Evolutionary conservation across 2,888 invertebrate genomes (phyloP), one percentile per base, ranked within the genome.

Genomic region (Theretra japonica): DNA sequence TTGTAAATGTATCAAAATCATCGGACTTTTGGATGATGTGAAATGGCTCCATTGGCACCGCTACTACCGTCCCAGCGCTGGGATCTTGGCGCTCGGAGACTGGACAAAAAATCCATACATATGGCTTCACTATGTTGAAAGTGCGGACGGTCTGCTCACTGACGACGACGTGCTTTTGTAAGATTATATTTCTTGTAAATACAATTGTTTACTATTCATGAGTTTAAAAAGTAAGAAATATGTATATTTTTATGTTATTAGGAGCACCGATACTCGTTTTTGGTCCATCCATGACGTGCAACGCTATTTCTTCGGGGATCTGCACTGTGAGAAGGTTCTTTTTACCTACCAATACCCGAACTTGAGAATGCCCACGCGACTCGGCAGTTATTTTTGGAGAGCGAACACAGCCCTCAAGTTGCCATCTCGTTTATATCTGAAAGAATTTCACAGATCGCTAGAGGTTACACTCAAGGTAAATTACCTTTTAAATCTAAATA

Each of bases 211-310:
- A 28, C 28, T 28, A 28, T n/a, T n/a, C 1, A 33, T 1, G 11
- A 41, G 11, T 15, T 41, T 11, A 11, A 41, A 41, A 11, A 41
- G 41, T 41, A 41, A 33, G 1, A 7, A 33, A 41, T 41, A 11
- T 2, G 41, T 4, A 41, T 41, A 41, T 41, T 41, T 41, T n/a
- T 17, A 30, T 53, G 6, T 6, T 50, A 11, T 17, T 15, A 92
- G 93, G 79, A 86, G 85, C 59, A 87, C 86, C 3, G 85, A 91
- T 60, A 79, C 88, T 0, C 82, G 86, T 0, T 91, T 88, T 79
- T 93, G 92, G 92, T 85, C 87, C 3, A 92, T 93, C 28, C 86
- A 89, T 70, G 90, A 93, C 69, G 91, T 89, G 6, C 92, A 92
- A 72, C 86, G 93, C 0, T 93, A 93, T 73, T 88, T 87, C 71